Evolutionary conservation across 1,140 invertebrate genomes (phyloP).

Genomic region (Hylaeus anthracinus): DNA sequence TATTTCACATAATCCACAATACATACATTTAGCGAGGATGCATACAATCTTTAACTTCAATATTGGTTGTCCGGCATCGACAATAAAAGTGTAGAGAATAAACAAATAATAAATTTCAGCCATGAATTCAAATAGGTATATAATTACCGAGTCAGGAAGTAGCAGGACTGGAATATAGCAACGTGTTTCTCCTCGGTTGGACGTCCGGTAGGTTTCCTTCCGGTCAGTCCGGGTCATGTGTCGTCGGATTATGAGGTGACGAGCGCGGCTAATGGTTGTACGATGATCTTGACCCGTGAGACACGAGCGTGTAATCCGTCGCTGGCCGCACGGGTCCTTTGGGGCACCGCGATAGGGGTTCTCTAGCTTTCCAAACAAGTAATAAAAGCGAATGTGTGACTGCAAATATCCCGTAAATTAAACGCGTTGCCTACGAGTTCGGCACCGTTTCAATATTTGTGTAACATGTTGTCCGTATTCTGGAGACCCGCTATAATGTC

Average conservation of each 20-base stretch:
- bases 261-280: constrained; percentile 64
- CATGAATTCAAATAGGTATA: neutral
- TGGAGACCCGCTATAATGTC: neutral
- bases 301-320: constrained; percentile 72
- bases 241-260: constrained; percentile 70
- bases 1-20: too few species aligned
- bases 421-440: neutral
- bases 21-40: too few species aligned
- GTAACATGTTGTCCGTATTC: neutral
- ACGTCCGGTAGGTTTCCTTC: constrained; percentile 57
- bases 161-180: constrained; percentile 31
- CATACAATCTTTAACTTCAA: too few species aligned
- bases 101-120: neutral
- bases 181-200: constrained; percentile 19
- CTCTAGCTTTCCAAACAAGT: constrained; percentile 69
- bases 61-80: too few species aligned
- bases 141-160: constrained; percentile 24
- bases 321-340: constrained; percentile 42
- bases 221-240: constrained; percentile 69
- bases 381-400: constrained; percentile 74
- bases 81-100: too few species aligned
- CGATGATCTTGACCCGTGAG: constrained; percentile 72
- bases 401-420: constrained; percentile 60
- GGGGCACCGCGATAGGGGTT: constrained; percentile 54
- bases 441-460: neutral